A percentile compares a stretch with the other conserved stretches of the same genome.
phyloP scores from a whole-genome alignment of 30 jellyfish, hydroid and myxozoan genomes.

The Turritopsis dohrnii region DNA sequence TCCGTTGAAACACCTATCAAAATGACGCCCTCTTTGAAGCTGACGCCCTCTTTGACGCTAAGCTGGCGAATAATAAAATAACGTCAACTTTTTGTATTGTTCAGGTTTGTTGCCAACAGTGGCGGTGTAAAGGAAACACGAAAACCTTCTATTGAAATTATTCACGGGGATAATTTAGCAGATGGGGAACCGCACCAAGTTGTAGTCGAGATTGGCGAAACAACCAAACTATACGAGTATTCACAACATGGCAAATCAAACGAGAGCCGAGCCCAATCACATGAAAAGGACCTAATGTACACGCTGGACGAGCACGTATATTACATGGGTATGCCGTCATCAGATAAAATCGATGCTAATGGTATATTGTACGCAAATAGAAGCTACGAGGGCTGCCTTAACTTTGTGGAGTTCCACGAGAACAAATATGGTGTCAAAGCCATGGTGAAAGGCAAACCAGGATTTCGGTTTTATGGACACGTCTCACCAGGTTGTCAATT shows the following conservation, averaged over 20 bases:
- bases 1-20: too few relatives aligned
- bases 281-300: conserved; percentile 18
- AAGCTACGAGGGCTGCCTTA: conserved; percentile 26
- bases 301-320: conserved; percentile 30
- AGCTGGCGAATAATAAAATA: not conserved
- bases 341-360: not conserved
- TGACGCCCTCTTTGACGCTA: too few relatives aligned
- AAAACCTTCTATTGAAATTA: not conserved
- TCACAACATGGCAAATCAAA: not conserved
- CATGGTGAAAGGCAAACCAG: not conserved
- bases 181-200: conserved; percentile 34
- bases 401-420: conserved; percentile 9
- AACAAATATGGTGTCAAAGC: not conserved
- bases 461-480: conserved; percentile 3
- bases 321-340: conserved; percentile 27
- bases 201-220: conserved; percentile 31
- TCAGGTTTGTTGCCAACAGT: conserved; percentile 38
- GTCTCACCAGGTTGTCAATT: conserved; percentile 8
- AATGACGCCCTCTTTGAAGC: too few relatives aligned
- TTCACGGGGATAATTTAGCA: conserved; percentile 28
- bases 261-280: not conserved
- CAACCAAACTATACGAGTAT: conserved; percentile 19
- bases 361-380: not conserved
- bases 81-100: not conserved
- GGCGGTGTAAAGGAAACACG: conserved; percentile 15